Evolutionary conservation across 2,113 vertebrate genomes (phyloP), one percentile per base, ranked within the genome.

Genomic region (Grus americana): DNA sequence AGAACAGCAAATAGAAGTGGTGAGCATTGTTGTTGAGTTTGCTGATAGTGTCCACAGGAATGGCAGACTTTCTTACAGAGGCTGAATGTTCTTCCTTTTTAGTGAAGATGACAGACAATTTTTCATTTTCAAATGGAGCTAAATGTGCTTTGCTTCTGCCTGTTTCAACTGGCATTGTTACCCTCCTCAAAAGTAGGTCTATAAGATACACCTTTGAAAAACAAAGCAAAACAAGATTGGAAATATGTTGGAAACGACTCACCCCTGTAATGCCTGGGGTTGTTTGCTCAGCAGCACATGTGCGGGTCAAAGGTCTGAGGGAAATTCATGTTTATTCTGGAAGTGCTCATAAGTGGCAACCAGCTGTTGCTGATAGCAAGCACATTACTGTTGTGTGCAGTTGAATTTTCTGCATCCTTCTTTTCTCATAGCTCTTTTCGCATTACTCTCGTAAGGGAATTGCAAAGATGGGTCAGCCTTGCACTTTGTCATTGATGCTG

Each of bases 301-400:
- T 2, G 0, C 4, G 5, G 96, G 93, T 96, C 79, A 87, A 89
- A 98, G 96, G 95, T 97, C 75, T 38, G 89, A 92, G 91, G 84
- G 89, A 97, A 97, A 84, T 80, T 79, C 46, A 18, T 95, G 80
- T 95, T 97, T 98, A 84, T 91, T 93, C 87, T 91, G 93, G 74
- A 94, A 90, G 73, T 38, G 54, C 68, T 87, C 84, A 75, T 2
- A 59, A 95, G 88, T 81, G 85, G 42, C 65, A 82, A 47, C 66
- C 92, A 97, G 80, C 86, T 97, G 92, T 73, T 82, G 42, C 63
- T 61, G 80, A 63, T 59, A 36, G 80, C 66, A 79, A 58, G 44
- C 62, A 44, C 40, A 8, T 73, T 68, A 29, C 73, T 11, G 15
- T 63, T 2, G 3, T 22, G 42, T 68, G 63, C 66, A 66, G 80